phyloP scores from a whole-genome alignment of 2,113 vertebrate genomes.

The Heptranchias perlo region DNA sequence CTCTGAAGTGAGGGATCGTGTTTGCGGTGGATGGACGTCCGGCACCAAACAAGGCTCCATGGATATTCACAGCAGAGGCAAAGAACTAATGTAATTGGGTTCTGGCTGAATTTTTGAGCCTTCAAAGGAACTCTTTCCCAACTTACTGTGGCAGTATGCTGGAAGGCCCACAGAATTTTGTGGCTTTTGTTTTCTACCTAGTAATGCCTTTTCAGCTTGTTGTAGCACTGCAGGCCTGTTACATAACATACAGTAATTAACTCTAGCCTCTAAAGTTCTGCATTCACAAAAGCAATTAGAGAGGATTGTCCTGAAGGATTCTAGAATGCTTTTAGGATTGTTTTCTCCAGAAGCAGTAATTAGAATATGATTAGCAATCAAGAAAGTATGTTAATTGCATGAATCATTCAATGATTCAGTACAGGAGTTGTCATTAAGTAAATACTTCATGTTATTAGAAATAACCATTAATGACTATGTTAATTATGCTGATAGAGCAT shows the following conservation, averaged over 20 bases:
- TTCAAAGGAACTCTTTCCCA: not conserved
- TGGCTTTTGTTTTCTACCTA: not conserved
- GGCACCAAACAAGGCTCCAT: no score
- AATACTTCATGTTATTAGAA: not conserved
- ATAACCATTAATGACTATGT: not conserved
- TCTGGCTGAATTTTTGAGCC: not conserved
- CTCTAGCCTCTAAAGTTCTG: not conserved
- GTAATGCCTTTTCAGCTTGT: not conserved
- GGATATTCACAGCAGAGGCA: not conserved
- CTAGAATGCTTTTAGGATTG: not conserved
- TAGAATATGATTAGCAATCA: not conserved
- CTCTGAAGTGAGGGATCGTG: no score
- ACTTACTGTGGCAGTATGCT: not conserved
- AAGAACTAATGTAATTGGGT: not conserved
- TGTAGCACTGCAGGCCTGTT: not conserved
- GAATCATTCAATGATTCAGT: not conserved
- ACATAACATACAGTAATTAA: not conserved
- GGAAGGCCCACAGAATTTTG: not conserved
- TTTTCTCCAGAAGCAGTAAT: not conserved
- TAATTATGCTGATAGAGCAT: not conserved
- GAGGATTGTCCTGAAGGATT: not conserved
- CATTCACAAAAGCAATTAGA: constrained; percentile 14
- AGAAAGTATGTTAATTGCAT: not conserved
- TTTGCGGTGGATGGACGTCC: no score
- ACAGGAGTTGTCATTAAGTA: not conserved